Conservation (phyloP, 2,797 vertebrate genomes). For the Gouania willdenowi region DNA sequence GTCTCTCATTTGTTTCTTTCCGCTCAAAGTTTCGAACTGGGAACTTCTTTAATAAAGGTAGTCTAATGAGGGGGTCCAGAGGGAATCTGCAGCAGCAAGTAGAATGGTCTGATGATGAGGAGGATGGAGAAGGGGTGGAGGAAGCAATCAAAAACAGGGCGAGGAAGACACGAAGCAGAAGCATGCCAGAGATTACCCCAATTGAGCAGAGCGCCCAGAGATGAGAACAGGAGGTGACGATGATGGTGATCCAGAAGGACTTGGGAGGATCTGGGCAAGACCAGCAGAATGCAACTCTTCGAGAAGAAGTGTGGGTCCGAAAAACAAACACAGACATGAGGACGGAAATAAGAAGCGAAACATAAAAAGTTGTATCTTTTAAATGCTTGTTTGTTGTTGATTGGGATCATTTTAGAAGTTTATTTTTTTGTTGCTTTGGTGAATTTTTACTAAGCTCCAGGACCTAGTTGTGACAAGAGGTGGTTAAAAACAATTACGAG, state of each 20-base stretch:
- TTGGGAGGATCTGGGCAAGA: too few relatives aligned
- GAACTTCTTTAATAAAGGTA: constrained; percentile 47
- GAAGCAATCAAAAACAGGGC: constrained; percentile 49
- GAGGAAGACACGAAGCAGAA: constrained; percentile 74
- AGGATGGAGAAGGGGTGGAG: constrained; percentile 53
- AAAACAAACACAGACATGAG: not conserved
- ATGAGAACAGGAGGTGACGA: constrained; percentile 30
- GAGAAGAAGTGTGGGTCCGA: not conserved
- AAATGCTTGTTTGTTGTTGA: too few relatives aligned
- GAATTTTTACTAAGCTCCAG: too few relatives aligned
- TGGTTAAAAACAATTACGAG: too few relatives aligned
- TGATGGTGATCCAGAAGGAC: not conserved
- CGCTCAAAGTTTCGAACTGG: constrained; percentile 66
- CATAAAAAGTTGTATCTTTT: too few relatives aligned
- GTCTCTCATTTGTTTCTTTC: constrained; percentile 76
- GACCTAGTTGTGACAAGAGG: too few relatives aligned
- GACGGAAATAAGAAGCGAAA: not conserved
- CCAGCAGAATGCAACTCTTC: too few relatives aligned
- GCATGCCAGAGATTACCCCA: constrained; percentile 79
- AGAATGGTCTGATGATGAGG: constrained; percentile 73
- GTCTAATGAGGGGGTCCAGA: constrained; percentile 59
- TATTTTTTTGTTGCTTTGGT: too few relatives aligned
- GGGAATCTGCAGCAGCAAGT: constrained; percentile 72
- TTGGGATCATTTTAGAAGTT: too few relatives aligned
- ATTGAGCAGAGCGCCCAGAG: constrained; percentile 65